Evolutionary conservation across 2,797 vertebrate genomes (phyloP), one percentile per base, ranked within the genome.

Genomic region (Nothura maculosa): DNA sequence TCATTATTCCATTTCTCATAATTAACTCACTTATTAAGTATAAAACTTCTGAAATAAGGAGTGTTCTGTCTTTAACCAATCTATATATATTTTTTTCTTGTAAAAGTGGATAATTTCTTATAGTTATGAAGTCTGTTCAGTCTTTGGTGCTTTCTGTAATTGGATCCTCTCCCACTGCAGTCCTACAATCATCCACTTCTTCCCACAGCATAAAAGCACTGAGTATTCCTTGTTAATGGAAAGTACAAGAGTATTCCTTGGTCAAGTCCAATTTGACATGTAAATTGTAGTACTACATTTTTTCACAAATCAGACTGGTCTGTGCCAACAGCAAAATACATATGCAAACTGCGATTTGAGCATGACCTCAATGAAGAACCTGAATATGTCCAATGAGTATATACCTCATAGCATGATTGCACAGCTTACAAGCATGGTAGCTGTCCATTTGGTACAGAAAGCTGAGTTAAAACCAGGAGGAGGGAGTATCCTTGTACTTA

Each of bases 371-470:
- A 25, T 3, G 40, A 74, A 74, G 43, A 42, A 16, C 40, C n/a
- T 28, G 27, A 55, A 57, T 25, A 16, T 1, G 40, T 21, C 52
- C 17, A 28, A 1, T 17, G 4, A 4, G 34, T 52, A 1, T 0
- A 6, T 32, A 58, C 7, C 32, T 57, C 42, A 50, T 0, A 1
- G 43, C 15, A 30, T 21, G 13, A 21, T 18, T 21, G 16, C 12
- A 64, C 21, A 60, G 25, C 27, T 19, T 78, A 64, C 66, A 48
- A 57, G 13, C n/a, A n/a, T n/a, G n/a, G n/a, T n/a, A n/a, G n/a
- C n/a, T 25, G 14, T 14, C 30, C 21, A 32, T 38, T 42, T 25
- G n/a, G 24, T 17, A 36, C 6, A 63, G 30, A 72, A 77, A 4
- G 2, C 0, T 50, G 55, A 66, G 18, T 22, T 24, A 25, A 87